Evolutionary conservation across 2,888 invertebrate species (phyloP).

Genomic region (Caenorhabditis japonica): DNA sequence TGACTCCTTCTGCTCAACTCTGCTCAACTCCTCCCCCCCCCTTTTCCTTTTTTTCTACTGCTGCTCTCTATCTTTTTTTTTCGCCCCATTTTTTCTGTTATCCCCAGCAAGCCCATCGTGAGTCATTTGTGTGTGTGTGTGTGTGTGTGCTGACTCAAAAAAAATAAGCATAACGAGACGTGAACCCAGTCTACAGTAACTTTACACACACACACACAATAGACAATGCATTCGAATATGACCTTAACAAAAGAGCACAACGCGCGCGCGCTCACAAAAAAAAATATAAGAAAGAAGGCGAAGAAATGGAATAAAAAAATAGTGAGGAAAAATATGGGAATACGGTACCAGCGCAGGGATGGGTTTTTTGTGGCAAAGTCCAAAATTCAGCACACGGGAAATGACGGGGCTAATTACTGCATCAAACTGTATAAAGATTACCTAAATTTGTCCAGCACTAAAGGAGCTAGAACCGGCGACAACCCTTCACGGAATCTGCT

Average conservation of each 20-base stretch:
- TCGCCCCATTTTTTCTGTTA: background rate
- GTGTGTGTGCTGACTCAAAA: constrained; percentile 1
- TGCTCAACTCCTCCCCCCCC: constrained; percentile 2
- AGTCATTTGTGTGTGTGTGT: constrained; percentile 8
- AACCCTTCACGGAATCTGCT: no score
- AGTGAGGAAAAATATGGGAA: background rate
- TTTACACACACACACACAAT: constrained; percentile 10
- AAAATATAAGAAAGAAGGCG: constrained; percentile 7
- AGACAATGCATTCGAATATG: no score
- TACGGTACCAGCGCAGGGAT: background rate
- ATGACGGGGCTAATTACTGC: no score
- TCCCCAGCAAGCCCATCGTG: no score
- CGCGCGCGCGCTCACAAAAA: background rate
- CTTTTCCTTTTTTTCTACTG: constrained; percentile 1
- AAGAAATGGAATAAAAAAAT: constrained; percentile 3
- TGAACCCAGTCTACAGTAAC: constrained; percentile 11
- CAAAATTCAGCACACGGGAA: no score
- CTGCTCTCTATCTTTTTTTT: constrained; percentile 2
- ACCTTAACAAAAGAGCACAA: no score
- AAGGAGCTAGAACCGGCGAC: no score
- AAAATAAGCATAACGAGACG: background rate
- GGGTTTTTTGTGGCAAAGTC: no score
- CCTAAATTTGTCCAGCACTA: no score
- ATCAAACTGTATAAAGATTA: no score
- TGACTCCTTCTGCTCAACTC: constrained; percentile 14